Base-by-base conservation (phyloP, 1,140 invertebrate species). In the Marisa cornuarietis region DNA sequence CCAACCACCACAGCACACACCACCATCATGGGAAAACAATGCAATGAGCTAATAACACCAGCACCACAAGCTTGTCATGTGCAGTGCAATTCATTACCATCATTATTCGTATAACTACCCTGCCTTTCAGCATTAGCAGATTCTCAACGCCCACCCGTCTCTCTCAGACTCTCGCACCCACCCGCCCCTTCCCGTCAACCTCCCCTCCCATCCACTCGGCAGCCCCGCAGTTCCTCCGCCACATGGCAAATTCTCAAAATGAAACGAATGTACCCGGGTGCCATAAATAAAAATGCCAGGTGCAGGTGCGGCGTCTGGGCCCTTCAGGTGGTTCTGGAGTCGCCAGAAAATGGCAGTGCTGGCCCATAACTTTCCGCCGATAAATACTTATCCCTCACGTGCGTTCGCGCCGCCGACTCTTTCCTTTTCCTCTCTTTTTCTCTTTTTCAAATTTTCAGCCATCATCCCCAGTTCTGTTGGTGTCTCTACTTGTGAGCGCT, bases 251-350 rank as follows among this genome's bases (percentile, higher is more conserved):
- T 52, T 74, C 72, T 54, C 54, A 74, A 61, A 58, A 51, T 54
- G 26, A 74, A 74, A 74, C 72, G n/a, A 74, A 74, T 52, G 49
- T 54, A 26, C 22, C 54, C 18, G 58, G 49, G 72, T 26, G 51
- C 72, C 18, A 49, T 76, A 76, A 76, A 76, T 76, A 76, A 76
- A 76, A 76, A 76, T 76, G 74, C 63, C 74, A 76, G 58, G 26
- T 63, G 74, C 74, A 76, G 24, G 74, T 76, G 74, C 63, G 22
- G 54, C 54, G 54, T 58, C 54, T 58, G 54, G 54, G 54, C 54
- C 54, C 54, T 58, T 58, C 54, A 58, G 54, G 54, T 58, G 54
- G 54, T 58, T 58, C 54, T 58, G 54, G 54, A 58, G 11, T 14
- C 54, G 11, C 54, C 54, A 8, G 54, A 58, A 58, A 58, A 58